Evolutionary conservation across 2,113 vertebrate species (phyloP).

Genomic region (Arvicanthis niloticus): DNA sequence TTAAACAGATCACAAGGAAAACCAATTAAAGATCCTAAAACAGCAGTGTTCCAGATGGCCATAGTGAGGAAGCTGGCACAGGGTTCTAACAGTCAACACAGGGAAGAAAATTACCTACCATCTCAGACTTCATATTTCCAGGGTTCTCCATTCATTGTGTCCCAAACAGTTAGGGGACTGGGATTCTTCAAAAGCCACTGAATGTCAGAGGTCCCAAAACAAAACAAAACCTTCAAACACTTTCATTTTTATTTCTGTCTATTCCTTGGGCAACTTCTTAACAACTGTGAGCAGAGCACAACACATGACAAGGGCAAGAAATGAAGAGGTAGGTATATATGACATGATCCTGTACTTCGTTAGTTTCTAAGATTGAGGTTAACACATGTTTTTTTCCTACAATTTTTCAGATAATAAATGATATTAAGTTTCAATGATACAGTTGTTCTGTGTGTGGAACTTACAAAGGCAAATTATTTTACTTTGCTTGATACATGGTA

Average conservation of each 20-base stretch:
- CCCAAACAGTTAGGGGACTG: not conserved
- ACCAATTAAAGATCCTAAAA: slow-evolving; percentile 42
- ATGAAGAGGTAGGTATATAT: not conserved
- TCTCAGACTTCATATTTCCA: not conserved
- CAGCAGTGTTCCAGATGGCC: not conserved
- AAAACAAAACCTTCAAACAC: not conserved
- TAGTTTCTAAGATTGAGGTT: not conserved
- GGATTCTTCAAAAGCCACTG: not conserved
- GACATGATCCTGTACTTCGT: slow-evolving; percentile 2
- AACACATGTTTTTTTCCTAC: not conserved
- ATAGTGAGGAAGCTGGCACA: not conserved
- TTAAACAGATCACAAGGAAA: not conserved
- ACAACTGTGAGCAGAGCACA: not conserved
- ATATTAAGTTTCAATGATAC: not conserved
- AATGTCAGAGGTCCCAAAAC: not conserved
- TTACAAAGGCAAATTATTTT: not conserved
- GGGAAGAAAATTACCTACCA: not conserved
- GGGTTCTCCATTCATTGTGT: not conserved
- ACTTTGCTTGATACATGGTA: not conserved
- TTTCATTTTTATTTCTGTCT: not conserved
- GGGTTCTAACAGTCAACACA: not conserved
- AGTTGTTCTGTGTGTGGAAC: not conserved
- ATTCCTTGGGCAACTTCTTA: not conserved
- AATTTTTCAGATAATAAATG: not conserved
- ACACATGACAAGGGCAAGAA: not conserved